Evolutionary conservation across 1,140 invertebrate species (phyloP), one percentile per base, ranked within the genome.

Genomic region (Trichomalopsis sarcophagae): DNA sequence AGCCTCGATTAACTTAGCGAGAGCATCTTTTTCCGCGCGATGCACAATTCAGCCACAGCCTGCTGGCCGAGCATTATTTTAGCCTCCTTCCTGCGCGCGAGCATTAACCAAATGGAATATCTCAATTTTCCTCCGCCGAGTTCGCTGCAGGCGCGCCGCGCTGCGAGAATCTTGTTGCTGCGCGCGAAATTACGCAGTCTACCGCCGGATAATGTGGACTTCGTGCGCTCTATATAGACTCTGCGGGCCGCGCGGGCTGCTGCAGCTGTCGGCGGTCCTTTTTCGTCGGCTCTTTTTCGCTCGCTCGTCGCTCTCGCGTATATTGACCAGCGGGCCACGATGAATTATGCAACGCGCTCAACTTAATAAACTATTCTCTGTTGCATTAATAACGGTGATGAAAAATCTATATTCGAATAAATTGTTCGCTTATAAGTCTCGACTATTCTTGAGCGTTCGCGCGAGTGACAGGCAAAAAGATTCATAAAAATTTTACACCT

Each of bases 1-100:
- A 40, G 30, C 33, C 33, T 55, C 71, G 71, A 82, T 82, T 82
- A 76, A 82, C 40, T 73, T 81, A 73, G n/a, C 69, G 23, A 5
- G 62, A 33, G 2, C 7, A 50, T 62, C 55, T 62, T 62, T 62
- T 62, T n/a, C 55, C 55, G 55, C 55, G 21, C 55, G 1, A n/a
- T 62, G 55, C 55, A 62, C 55, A 62, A 62, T 62, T 21, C 55
- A 62, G 55, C 55, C 55, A 1, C 55, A 4, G 33, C 33, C 27
- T 27, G 33, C 33, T 36, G 33, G 33, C 33, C 33, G 5, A 36
- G 55, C 6, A 62, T 62, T 62, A 62, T 62, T 62, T 62, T 62
- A 36, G 2, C 55, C 55, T n/a, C 17, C 14, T n/a, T 62, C 55
- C 55, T 62, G 4, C 55, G 1, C 40, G 33, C 40, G 40, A 62